These are phyloP conservation scores for Tiaroga cobitis DNA, from an alignment of 2,797 vertebrate species.

Conservation along the genomic window DNA sequence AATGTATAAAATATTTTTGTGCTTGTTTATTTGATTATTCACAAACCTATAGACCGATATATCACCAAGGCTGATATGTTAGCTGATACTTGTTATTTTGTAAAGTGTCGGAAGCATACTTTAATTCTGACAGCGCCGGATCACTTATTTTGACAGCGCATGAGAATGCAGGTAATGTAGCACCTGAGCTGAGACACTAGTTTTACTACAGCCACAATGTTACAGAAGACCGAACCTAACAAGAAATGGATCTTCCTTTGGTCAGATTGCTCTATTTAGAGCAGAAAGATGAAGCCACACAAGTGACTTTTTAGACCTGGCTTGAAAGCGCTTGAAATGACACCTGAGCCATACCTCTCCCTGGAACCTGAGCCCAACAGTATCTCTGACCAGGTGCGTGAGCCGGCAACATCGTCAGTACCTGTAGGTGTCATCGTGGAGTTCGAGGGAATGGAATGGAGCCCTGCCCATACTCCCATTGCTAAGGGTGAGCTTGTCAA, in stretches of 20 bases:
- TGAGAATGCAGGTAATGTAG: background rate
- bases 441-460: background rate
- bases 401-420: background rate
- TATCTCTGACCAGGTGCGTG: background rate
- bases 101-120: background rate
- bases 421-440: background rate
- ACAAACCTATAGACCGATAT: background rate
- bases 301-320: background rate
- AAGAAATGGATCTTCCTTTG: background rate
- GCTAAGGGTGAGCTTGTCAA: background rate
- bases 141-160: background rate
- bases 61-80: background rate
- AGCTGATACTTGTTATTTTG: background rate
- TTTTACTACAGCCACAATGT: background rate
- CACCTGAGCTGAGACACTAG: background rate
- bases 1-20: background rate
- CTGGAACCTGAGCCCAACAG: background rate
- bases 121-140: background rate
- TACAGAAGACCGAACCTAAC: background rate
- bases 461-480: background rate
- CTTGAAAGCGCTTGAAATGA: background rate
- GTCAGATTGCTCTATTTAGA: too few species aligned
- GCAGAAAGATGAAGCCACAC: background rate
- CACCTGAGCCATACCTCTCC: background rate
- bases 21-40: background rate